Percentiles rank a stretch among this genome's conserved stretches.
These are phyloP conservation scores for Pomacea canaliculata DNA, from an alignment of 2,888 invertebrate species.

Conservation along the genomic window DNA sequence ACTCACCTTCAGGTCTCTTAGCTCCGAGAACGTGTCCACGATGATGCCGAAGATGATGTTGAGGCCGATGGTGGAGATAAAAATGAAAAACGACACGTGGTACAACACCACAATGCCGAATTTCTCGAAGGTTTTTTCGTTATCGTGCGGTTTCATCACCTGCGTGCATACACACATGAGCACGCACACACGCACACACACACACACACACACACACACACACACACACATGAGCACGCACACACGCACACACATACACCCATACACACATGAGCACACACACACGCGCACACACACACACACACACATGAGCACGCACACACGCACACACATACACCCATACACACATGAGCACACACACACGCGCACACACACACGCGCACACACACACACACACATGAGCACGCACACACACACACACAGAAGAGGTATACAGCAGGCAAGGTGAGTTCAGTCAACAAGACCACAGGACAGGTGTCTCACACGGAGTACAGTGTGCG, in stretches of 20 bases:
- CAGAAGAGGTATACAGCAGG: background rate
- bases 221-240: no score
- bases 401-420: background rate
- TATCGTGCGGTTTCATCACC: slow-evolving; percentile 55
- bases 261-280: no score
- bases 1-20: slow-evolving; percentile 68
- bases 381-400: no score
- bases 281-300: background rate
- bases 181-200: background rate
- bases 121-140: slow-evolving; percentile 61
- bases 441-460: background rate
- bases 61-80: slow-evolving; percentile 70
- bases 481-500: no score
- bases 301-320: background rate
- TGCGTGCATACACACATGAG: slow-evolving; percentile 22
- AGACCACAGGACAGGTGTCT: background rate
- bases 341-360: background rate
- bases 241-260: no score
- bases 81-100: slow-evolving; percentile 70
- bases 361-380: no score
- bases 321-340: background rate
- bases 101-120: slow-evolving; percentile 67
- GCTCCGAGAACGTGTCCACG: slow-evolving; percentile 70
- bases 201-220: background rate
- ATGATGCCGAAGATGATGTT: slow-evolving; percentile 71